Conservation (phyloP, 2,888 invertebrate species). For the Sarcophaga rosellei region DNA sequence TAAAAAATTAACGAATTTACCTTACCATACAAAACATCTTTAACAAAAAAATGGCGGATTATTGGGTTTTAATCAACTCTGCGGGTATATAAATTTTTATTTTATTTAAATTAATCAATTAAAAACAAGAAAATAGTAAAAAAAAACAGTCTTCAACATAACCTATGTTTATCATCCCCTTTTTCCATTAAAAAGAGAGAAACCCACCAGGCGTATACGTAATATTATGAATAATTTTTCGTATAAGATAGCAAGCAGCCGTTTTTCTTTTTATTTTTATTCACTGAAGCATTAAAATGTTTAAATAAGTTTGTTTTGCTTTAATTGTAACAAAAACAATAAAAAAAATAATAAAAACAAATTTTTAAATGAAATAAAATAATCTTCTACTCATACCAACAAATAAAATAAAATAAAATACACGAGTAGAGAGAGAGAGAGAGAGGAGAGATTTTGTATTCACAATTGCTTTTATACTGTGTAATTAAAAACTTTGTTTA, state of each 20-base stretch:
- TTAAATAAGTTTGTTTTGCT: not conserved
- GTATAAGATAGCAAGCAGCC: not conserved
- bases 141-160: too few relatives aligned
- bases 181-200: not conserved
- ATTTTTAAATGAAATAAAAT: not conserved
- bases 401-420: not conserved
- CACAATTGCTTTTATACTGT: not conserved
- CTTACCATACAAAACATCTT: slow-evolving; percentile 64
- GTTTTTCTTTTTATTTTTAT: slow-evolving; percentile 1
- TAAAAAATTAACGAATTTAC: slow-evolving; percentile 40
- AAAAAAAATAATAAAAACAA: not conserved
- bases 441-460: not conserved
- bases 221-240: not conserved
- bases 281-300: slow-evolving; percentile 23
- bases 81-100: slow-evolving; percentile 75
- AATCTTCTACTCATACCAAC: too few relatives aligned
- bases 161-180: too few relatives aligned
- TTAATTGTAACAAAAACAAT: not conserved
- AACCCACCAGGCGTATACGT: slow-evolving; percentile 7
- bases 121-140: not conserved
- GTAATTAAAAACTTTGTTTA: slow-evolving; percentile 43
- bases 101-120: slow-evolving; percentile 29
- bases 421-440: not conserved
- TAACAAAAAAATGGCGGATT: slow-evolving; percentile 74
- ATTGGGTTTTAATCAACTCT: slow-evolving; percentile 81